phyloP scores from a whole-genome alignment of 2,113 vertebrate species.

The Aegypius monachus region DNA sequence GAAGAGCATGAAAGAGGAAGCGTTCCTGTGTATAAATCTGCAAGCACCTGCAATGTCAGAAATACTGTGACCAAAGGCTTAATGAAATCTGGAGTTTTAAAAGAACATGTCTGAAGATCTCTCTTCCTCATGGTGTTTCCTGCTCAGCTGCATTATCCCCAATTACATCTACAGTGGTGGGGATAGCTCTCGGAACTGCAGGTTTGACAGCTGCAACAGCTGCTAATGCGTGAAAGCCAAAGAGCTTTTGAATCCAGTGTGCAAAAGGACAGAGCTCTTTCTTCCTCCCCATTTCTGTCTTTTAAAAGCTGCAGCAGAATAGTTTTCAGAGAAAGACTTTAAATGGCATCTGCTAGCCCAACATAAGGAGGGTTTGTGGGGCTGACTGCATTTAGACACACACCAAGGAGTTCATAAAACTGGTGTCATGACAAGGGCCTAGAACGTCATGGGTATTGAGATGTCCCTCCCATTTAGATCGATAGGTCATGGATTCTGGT shows the following conservation, averaged over 20 bases:
- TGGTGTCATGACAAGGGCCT: neutral
- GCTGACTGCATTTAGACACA: neutral
- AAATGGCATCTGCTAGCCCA: neutral
- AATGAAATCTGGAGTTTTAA: neutral
- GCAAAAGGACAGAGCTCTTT: neutral
- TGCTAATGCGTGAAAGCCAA: neutral
- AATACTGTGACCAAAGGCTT: neutral
- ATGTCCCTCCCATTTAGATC: neutral
- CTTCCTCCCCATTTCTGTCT: neutral
- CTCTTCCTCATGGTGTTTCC: neutral
- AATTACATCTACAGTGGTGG: neutral
- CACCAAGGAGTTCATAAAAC: neutral
- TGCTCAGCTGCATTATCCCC: neutral
- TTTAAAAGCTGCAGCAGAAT: neutral
- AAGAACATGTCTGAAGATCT: neutral
- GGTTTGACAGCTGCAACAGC: neutral
- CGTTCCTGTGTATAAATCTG: neutral
- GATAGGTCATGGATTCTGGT: neutral
- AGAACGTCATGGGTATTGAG: neutral
- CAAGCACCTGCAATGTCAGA: neutral
- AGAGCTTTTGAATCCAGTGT: neutral
- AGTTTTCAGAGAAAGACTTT: neutral
- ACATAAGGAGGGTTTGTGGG: fast-evolving
- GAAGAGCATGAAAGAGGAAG: neutral
- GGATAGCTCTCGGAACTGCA: neutral